phyloP scores from a whole-genome alignment of 1,140 invertebrate genomes.

The Tigriopus japonicus region DNA sequence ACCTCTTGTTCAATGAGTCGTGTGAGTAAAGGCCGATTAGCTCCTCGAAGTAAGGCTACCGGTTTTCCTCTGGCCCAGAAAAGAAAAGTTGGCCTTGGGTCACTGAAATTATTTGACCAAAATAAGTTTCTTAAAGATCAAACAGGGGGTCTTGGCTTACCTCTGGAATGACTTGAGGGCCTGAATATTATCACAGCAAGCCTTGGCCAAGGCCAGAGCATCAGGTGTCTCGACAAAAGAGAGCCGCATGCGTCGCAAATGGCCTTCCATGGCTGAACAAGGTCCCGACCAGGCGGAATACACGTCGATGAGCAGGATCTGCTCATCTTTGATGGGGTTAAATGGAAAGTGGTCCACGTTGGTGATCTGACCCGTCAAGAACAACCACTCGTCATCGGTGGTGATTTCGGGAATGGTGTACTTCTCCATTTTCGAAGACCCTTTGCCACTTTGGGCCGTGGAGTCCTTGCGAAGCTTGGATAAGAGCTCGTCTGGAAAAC shows the following conservation, averaged over 20 bases:
- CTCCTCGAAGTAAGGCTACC: neutral
- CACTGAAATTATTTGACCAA: neutral
- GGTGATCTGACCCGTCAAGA: neutral
- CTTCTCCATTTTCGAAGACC: neutral
- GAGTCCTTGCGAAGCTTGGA: no score
- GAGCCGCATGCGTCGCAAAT: neutral
- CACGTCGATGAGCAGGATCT: neutral
- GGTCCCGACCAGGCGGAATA: neutral
- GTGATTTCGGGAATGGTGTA: neutral
- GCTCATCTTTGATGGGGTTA: neutral
- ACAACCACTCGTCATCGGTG: neutral
- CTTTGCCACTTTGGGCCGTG: no score
- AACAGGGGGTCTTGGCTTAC: neutral
- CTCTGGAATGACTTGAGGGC: neutral
- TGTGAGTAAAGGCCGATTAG: constrained; percentile 3
- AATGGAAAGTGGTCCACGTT: neutral
- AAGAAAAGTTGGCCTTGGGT: neutral
- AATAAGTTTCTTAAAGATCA: no score
- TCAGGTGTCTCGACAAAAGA: constrained; percentile 1
- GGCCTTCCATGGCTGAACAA: neutral
- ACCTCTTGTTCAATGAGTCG: neutral
- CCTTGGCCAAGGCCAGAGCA: neutral
- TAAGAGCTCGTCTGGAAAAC: no score
- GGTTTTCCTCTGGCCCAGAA: neutral
- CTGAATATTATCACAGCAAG: neutral